Percentiles rank a stretch among this genome's conserved stretches.
These are phyloP conservation scores for Taphrorychus bicolor DNA, from an alignment of 2,888 invertebrate species.

Conservation along the genomic window DNA sequence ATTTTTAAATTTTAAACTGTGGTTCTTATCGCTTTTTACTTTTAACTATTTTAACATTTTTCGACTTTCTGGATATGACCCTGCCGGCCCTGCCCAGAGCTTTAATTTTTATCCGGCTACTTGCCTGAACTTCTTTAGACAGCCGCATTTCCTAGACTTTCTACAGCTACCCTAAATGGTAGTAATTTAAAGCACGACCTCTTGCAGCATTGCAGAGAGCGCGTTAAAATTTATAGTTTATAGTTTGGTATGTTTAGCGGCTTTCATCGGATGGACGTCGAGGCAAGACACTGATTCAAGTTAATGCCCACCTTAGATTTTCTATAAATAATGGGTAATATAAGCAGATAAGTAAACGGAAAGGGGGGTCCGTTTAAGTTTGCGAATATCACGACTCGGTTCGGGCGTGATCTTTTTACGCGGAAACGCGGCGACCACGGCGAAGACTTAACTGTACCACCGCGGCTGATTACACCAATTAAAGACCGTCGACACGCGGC, in stretches of 20 bases:
- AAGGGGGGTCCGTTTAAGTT: conserved; percentile 16
- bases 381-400: conserved; percentile 1
- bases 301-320: neutral
- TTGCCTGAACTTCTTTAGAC: no score
- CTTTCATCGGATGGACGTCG: neutral
- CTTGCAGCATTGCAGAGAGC: no score
- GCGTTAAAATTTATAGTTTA: neutral
- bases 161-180: neutral
- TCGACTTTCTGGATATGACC: no score
- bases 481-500: conserved; percentile 19
- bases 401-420: conserved; percentile 2
- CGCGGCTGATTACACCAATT: conserved; percentile 29
- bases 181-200: neutral
- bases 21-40: no score
- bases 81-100: no score
- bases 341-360: conserved; percentile 10
- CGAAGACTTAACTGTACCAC: conserved; percentile 27
- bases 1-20: no score
- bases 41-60: no score
- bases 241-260: neutral
- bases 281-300: no score
- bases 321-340: conserved; percentile 20
- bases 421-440: conserved; percentile 10
- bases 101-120: no score
- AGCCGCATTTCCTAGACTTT: no score